phyloP scores from a whole-genome alignment of 92 coral and sea anemone genomes.

The Palythoa heliodiscus region DNA sequence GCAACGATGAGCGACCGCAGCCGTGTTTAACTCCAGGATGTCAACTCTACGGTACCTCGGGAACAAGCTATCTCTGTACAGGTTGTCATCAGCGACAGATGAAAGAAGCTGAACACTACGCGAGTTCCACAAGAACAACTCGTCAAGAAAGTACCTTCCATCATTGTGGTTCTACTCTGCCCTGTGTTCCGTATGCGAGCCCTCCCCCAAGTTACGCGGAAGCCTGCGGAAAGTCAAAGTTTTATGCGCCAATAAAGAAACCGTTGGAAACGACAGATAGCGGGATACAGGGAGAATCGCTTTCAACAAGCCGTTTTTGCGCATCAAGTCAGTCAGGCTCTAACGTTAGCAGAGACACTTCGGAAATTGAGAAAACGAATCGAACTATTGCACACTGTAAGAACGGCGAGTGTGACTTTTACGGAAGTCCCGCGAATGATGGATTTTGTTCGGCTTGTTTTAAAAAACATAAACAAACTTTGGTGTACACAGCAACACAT shows the following conservation, averaged over 20 bases:
- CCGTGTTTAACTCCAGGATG: constrained; percentile 88
- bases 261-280: neutral
- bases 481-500: constrained; percentile 36
- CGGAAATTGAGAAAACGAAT: constrained; percentile 23
- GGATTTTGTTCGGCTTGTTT: constrained; percentile 93
- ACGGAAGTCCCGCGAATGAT: constrained; percentile 74
- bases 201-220: constrained; percentile 55
- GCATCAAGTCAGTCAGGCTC: constrained; percentile 3
- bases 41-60: constrained; percentile 82
- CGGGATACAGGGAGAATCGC: neutral
- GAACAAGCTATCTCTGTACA: constrained; percentile 87
- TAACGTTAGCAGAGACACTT: neutral
- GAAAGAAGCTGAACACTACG: constrained; percentile 66
- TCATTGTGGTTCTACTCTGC: constrained; percentile 54
- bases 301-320: constrained; percentile 17
- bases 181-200: constrained; percentile 52
- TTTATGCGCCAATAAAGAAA: neutral
- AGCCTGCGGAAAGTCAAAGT: constrained; percentile 34
- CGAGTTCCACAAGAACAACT: neutral
- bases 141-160: constrained; percentile 15
- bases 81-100: constrained; percentile 88
- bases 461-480: constrained; percentile 57
- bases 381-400: constrained; percentile 41
- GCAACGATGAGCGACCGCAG: constrained; percentile 46
- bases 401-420: constrained; percentile 72